phyloP scores from a whole-genome alignment of 2,888 invertebrate genomes.

The Mimumesa dahlbomi region DNA sequence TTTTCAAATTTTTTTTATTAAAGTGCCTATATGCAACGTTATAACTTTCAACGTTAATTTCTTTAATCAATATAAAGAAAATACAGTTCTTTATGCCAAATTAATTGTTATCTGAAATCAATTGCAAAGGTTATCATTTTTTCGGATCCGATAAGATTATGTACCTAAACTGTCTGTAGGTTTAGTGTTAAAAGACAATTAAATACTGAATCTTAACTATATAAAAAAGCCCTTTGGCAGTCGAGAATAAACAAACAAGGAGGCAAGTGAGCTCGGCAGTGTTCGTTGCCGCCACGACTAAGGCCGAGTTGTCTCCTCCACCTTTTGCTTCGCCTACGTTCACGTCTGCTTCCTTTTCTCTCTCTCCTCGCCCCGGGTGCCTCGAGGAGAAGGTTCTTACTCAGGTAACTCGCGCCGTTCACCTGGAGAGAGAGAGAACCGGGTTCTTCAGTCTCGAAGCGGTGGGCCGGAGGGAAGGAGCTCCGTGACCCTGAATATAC shows the following conservation, averaged over 20 bases:
- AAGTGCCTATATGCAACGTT: too few relatives aligned
- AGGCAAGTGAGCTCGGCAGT: conserved; percentile 38
- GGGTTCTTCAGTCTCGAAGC: conserved; percentile 75
- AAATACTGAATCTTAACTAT: too few relatives aligned
- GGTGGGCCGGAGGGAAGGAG: conserved; percentile 79
- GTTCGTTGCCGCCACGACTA: conserved; percentile 35
- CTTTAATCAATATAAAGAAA: too few relatives aligned
- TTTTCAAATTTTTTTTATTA: too few relatives aligned
- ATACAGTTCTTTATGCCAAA: too few relatives aligned
- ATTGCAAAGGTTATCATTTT: too few relatives aligned
- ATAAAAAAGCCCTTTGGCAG: conserved; percentile 20
- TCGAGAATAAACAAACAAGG: conserved; percentile 51
- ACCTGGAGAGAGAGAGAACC: conserved; percentile 69
- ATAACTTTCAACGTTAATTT: too few relatives aligned
- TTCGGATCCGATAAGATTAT: too few relatives aligned
- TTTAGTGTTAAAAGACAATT: too few relatives aligned
- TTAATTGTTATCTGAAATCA: too few relatives aligned
- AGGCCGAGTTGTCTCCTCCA: conserved; percentile 55
- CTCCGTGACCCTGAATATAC: conserved; percentile 76
- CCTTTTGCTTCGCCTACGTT: conserved; percentile 59
- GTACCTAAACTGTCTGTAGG: too few relatives aligned
- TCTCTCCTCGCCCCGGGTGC: conserved; percentile 27
- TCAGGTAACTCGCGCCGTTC: conserved; percentile 69
- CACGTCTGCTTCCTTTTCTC: conserved; percentile 44
- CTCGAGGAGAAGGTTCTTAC: conserved; percentile 52